Evolutionary conservation across 2,797 vertebrate genomes (phyloP).

Genomic region (Peromyscus nudipes): DNA sequence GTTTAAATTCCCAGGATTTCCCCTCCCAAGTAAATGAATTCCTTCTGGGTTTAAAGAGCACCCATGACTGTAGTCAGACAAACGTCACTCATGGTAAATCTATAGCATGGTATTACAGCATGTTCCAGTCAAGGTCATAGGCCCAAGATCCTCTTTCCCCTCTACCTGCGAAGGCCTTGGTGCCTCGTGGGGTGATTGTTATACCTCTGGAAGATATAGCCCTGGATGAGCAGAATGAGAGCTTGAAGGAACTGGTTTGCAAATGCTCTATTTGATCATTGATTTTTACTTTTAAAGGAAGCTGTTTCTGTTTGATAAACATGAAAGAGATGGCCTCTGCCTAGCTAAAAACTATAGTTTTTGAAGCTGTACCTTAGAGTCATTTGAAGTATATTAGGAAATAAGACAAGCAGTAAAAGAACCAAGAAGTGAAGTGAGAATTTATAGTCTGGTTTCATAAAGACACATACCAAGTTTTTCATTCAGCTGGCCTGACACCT

Average conservation of each 20-base stretch:
- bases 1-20: not conserved
- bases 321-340: not conserved
- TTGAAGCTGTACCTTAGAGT: not conserved
- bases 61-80: not conserved
- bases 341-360: not conserved
- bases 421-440: not conserved
- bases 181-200: conserved; percentile 12
- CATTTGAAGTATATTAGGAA: conserved; percentile 5
- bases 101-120: conserved; percentile 26
- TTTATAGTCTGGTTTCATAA: conserved; percentile 21
- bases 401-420: conserved; percentile 1
- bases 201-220: not conserved
- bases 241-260: conserved; percentile 11
- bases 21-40: conserved; percentile 32
- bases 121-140: conserved; percentile 64
- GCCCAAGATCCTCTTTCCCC: conserved; percentile 50
- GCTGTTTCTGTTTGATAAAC: conserved; percentile 30
- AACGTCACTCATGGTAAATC: conserved; percentile 56
- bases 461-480: not conserved
- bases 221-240: conserved; percentile 13
- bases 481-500: not conserved
- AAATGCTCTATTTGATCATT: conserved; percentile 5
- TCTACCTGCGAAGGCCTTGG: not conserved
- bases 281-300: conserved; percentile 49
- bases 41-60: conserved; percentile 60